Percentiles rank a stretch among this genome's conserved stretches.
phyloP scores from a whole-genome alignment of 2,113 vertebrate genomes.

The Osmerus eperlanus region DNA sequence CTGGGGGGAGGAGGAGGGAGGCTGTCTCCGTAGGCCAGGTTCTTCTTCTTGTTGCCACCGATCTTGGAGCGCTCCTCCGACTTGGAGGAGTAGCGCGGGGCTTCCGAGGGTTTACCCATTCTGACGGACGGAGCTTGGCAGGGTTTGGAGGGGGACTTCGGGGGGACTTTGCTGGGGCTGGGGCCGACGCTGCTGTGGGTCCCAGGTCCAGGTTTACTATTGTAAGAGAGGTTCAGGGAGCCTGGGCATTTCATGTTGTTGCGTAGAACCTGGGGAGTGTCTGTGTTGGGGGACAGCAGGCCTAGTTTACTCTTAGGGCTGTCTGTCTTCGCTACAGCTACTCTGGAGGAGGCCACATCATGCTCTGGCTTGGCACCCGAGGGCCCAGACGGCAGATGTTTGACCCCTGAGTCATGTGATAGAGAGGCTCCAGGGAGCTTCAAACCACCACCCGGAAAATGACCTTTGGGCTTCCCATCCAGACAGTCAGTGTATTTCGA shows the following conservation, averaged over 20 bases:
- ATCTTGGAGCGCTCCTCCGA: slow-evolving; percentile 76
- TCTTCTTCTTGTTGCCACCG: slow-evolving; percentile 65
- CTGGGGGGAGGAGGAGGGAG: slow-evolving; percentile 67
- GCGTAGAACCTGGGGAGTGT: slow-evolving; percentile 66
- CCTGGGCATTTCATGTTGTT: slow-evolving; percentile 78
- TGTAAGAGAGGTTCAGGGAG: slow-evolving; percentile 68
- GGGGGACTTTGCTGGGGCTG: slow-evolving; percentile 85
- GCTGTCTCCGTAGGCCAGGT: slow-evolving; percentile 69
- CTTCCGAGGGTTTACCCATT: slow-evolving; percentile 56
- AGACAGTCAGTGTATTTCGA: slow-evolving; percentile 63
- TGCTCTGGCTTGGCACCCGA: slow-evolving; percentile 70
- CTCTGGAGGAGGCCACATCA: slow-evolving; percentile 56
- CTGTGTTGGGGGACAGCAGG: slow-evolving; percentile 68
- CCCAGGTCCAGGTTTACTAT: slow-evolving; percentile 64
- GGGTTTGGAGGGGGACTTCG: slow-evolving; percentile 84
- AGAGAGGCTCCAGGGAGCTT: slow-evolving; percentile 73
- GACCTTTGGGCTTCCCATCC: slow-evolving; percentile 59
- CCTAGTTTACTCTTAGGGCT: slow-evolving; percentile 76
- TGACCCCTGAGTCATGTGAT: slow-evolving; percentile 62
- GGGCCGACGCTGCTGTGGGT: slow-evolving; percentile 64
- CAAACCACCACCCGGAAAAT: slow-evolving; percentile 56
- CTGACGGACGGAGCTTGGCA: slow-evolving; percentile 54
- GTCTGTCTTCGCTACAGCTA: slow-evolving; percentile 75
- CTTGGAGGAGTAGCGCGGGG: slow-evolving; percentile 63
- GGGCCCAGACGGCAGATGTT: slow-evolving; percentile 67